These are phyloP conservation scores for Anolis carolinensis DNA, from an alignment of 2,113 vertebrate species.

Conservation along the genomic window DNA sequence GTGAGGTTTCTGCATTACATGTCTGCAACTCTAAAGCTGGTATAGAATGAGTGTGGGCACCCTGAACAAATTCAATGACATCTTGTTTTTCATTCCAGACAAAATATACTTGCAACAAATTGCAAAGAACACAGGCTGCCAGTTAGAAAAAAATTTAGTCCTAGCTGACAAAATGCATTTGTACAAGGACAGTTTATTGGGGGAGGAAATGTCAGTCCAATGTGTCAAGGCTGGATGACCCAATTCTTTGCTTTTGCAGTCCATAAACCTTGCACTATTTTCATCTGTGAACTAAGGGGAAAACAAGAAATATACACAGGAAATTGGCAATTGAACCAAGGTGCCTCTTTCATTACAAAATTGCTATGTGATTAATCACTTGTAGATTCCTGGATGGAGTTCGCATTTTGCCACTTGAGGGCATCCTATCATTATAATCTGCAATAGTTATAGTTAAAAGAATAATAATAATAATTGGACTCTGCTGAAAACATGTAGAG, in stretches of 20 bases:
- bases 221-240: neutral
- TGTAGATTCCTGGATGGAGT: constrained; percentile 66
- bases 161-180: neutral
- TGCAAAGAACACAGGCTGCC: neutral
- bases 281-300: neutral
- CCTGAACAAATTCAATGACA: neutral
- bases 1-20: neutral
- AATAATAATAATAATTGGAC: constrained; percentile 32
- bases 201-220: neutral
- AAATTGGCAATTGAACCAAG: neutral
- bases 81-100: neutral
- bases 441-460: constrained; percentile 17
- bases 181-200: neutral
- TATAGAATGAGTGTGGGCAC: no score
- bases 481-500: constrained; percentile 39
- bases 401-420: constrained; percentile 80
- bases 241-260: constrained; percentile 14
- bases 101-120: neutral
- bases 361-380: neutral
- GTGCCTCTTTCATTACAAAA: neutral
- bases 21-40: neutral
- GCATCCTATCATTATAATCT: constrained; percentile 77
- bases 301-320: neutral
- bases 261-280: constrained; percentile 1
- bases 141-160: neutral